Evolutionary conservation across 1,140 invertebrate species (phyloP).

Genomic region (Apis florea): DNA sequence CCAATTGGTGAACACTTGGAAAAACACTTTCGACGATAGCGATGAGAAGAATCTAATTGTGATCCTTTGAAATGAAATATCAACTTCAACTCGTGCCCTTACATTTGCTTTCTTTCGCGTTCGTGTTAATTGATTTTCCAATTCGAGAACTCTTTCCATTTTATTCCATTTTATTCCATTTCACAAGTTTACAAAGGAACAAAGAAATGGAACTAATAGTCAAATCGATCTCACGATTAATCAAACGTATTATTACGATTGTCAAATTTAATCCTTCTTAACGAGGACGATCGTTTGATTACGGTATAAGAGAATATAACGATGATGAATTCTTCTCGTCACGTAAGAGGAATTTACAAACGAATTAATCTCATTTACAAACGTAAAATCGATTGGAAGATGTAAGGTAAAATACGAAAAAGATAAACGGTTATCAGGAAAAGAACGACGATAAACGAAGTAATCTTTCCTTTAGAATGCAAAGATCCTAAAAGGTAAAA

Average conservation of each 20-base stretch:
- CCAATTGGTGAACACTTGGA: conserved; percentile 27
- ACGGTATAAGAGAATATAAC: not conserved
- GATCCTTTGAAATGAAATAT: conserved; percentile 59
- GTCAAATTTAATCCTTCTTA: conserved; percentile 23
- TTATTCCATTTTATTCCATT: conserved; percentile 15
- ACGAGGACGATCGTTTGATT: conserved; percentile 6
- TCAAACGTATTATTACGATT: conserved; percentile 49
- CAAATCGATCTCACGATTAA: conserved; percentile 57
- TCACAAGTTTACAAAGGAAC: not conserved
- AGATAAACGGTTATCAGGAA: too few relatives aligned
- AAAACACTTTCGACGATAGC: conserved; percentile 63
- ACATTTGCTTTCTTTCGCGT: conserved; percentile 13
- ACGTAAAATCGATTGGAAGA: not conserved
- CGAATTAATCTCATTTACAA: not conserved
- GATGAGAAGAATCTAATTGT: conserved; percentile 63
- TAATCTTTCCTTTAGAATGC: too few relatives aligned
- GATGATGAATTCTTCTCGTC: not conserved
- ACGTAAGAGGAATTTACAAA: not conserved
- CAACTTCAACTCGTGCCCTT: not conserved
- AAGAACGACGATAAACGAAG: too few relatives aligned
- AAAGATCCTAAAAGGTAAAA: too few relatives aligned
- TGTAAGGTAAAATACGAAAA: not conserved
- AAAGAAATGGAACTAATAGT: conserved; percentile 37
- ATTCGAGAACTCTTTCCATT: conserved; percentile 32
- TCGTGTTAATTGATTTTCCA: conserved; percentile 34